These are phyloP conservation scores for Drosophila varians DNA, from an alignment of 1,140 invertebrate species.

Conservation along the genomic window DNA sequence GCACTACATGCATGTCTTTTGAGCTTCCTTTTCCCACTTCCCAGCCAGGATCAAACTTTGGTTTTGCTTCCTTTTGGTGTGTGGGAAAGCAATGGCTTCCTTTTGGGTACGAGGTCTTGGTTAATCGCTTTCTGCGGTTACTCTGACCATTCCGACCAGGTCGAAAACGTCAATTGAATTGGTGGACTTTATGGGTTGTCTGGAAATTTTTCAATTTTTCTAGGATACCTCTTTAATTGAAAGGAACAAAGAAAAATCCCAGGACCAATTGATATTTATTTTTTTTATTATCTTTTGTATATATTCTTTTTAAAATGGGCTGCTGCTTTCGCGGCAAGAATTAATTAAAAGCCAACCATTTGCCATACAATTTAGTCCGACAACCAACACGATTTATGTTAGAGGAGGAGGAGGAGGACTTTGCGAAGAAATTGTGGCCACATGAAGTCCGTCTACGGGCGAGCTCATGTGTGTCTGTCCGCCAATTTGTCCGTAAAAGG, in stretches of 20 bases:
- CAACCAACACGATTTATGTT: conserved; percentile 46
- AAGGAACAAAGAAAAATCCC: too few relatives aligned
- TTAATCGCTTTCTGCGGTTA: conserved; percentile 29
- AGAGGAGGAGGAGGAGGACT: conserved; percentile 48
- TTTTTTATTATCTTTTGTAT: too few relatives aligned
- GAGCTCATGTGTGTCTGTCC: conserved; percentile 9
- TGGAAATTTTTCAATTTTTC: background rate
- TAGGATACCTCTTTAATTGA: background rate
- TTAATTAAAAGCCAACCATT: conserved; percentile 70
- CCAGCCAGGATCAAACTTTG: background rate
- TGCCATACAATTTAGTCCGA: conserved; percentile 34
- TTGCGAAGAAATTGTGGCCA: conserved; percentile 50
- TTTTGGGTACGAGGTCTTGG: background rate
- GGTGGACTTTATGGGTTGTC: background rate
- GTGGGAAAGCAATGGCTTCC: background rate
- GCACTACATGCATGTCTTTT: background rate
- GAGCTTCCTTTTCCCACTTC: background rate
- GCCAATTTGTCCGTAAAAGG: conserved; percentile 12
- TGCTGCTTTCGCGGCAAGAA: background rate
- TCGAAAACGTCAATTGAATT: background rate
- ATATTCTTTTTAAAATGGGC: conserved; percentile 18
- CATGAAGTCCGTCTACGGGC: conserved; percentile 20
- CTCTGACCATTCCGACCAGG: background rate
- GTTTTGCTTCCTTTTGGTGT: background rate
- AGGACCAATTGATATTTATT: too few relatives aligned